A percentile compares a stretch with the other conserved stretches of the same genome.
Evolutionary conservation across 2,888 invertebrate genomes (phyloP).

Genomic region (Hypomecis atomaria): DNA sequence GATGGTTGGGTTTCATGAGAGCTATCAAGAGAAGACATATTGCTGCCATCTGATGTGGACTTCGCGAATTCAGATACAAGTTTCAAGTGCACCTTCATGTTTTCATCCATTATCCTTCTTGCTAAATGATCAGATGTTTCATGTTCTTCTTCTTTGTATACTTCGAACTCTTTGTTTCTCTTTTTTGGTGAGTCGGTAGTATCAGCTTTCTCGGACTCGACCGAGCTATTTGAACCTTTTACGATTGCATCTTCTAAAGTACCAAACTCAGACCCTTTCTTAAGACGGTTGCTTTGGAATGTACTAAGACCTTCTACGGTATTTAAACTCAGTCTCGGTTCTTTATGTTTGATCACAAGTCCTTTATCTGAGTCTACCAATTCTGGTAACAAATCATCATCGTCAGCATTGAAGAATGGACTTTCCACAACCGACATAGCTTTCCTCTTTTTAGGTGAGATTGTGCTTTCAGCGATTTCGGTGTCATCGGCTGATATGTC

Average conservation of each 20-base stretch:
- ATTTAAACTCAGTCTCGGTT: conserved; percentile 83
- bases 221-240: conserved; percentile 78
- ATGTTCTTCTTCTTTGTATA: conserved; percentile 63
- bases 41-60: conserved; percentile 78
- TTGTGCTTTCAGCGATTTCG: conserved; percentile 73
- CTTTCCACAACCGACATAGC: conserved; percentile 84
- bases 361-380: conserved; percentile 73
- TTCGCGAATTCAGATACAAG: conserved; percentile 80
- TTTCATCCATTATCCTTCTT: conserved; percentile 78
- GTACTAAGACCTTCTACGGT: conserved; percentile 87
- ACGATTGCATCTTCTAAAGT: conserved; percentile 91
- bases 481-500: conserved; percentile 87
- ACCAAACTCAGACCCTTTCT: conserved; percentile 91
- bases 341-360: conserved; percentile 77
- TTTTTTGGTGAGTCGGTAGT: conserved; percentile 54
- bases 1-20: conserved; percentile 62
- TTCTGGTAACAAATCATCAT: conserved; percentile 74
- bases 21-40: conserved; percentile 72
- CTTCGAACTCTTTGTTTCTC: conserved; percentile 59
- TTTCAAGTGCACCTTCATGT: conserved; percentile 78
- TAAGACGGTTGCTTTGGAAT: conserved; percentile 87
- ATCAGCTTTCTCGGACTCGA: conserved; percentile 73
- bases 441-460: conserved; percentile 87
- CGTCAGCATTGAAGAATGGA: conserved; percentile 73
- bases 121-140: conserved; percentile 79